phyloP scores from a whole-genome alignment of 2,113 vertebrate genomes.

The Gopherus evgoodei region DNA sequence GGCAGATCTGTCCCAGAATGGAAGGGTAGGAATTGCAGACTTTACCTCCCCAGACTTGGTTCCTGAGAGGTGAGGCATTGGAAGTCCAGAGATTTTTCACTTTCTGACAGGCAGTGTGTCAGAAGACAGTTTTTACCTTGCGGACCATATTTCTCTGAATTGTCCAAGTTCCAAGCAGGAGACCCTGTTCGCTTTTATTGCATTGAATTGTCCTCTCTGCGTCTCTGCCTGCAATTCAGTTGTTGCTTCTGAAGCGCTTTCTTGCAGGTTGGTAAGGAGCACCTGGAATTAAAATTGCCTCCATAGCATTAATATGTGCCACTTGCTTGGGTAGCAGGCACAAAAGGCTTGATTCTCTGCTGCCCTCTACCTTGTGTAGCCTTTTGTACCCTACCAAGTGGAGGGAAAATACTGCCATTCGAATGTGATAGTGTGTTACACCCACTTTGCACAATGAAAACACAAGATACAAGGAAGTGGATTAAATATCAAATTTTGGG shows the following conservation, averaged over 20 bases:
- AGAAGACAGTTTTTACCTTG: background rate
- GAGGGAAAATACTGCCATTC: background rate
- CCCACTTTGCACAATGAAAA: background rate
- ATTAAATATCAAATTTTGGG: background rate
- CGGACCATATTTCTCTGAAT: background rate
- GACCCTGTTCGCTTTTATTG: background rate
- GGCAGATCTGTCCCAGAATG: background rate
- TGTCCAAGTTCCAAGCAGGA: background rate
- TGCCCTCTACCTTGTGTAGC: rapidly evolving
- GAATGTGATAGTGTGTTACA: background rate
- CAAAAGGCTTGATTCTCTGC: background rate
- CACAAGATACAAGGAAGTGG: background rate
- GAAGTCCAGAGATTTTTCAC: background rate
- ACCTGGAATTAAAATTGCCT: background rate
- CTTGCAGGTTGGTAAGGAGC: background rate
- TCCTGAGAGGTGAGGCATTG: constrained; percentile 19
- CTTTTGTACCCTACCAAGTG: background rate
- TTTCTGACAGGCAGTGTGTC: background rate
- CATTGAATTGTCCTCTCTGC: background rate
- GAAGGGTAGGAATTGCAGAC: background rate
- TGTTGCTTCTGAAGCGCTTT: background rate
- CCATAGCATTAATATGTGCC: background rate
- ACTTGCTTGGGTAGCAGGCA: background rate
- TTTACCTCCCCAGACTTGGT: constrained; percentile 12
- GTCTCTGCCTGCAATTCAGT: background rate